A percentile compares a stretch with the other conserved stretches of the same genome.
Conservation (phyloP, 2,888 invertebrate genomes). For the Sphaerophoria taeniata region DNA sequence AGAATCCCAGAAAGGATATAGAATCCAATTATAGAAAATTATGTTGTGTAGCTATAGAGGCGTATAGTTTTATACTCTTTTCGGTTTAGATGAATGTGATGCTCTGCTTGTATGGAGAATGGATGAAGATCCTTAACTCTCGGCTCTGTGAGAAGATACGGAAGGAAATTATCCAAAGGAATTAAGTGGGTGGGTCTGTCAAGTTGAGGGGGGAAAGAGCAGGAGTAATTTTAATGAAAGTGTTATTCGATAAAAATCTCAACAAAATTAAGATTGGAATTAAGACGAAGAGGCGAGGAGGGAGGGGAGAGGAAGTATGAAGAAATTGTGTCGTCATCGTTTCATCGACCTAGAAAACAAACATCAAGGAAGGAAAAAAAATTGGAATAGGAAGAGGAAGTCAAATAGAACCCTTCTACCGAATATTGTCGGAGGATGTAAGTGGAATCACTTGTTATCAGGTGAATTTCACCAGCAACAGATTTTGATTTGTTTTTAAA, state of each 20-base stretch:
- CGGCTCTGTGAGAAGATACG: conserved; percentile 24
- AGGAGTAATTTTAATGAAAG: conserved; percentile 78
- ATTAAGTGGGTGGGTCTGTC: conserved; percentile 19
- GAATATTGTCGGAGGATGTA: background rate
- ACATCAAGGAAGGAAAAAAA: background rate
- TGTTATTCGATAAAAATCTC: conserved; percentile 78
- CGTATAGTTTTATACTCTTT: background rate
- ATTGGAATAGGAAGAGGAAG: background rate
- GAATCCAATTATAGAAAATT: conserved; percentile 70
- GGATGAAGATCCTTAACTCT: conserved; percentile 55
- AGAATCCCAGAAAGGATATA: conserved; percentile 53
- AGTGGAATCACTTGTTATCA: background rate
- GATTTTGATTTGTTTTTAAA: background rate
- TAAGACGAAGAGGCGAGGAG: background rate
- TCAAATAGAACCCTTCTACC: background rate
- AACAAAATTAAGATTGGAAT: conserved; percentile 33
- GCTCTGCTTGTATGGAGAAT: conserved; percentile 20
- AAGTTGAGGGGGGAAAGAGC: conserved; percentile 11
- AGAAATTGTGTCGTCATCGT: conserved; percentile 29
- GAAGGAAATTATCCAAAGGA: conserved; percentile 63
- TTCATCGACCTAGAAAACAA: conserved; percentile 59
- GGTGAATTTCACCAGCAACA: background rate
- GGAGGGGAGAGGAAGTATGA: background rate
- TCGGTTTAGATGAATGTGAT: conserved; percentile 5
- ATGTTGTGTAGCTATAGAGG: conserved; percentile 10